Base-by-base conservation (phyloP, 1,140 invertebrate genomes). In the Apocrypta bakeri region DNA sequence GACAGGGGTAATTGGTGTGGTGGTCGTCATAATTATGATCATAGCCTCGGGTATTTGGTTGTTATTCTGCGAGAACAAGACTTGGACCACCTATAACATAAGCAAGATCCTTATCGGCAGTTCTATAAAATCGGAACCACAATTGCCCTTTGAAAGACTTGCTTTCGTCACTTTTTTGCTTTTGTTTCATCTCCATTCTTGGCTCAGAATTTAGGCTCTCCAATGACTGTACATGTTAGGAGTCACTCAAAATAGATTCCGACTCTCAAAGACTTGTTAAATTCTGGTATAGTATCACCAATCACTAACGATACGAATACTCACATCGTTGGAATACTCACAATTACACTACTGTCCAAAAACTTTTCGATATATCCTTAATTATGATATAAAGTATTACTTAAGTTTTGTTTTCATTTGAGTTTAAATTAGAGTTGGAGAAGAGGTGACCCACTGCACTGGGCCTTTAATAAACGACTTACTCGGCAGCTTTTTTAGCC, bases 61-160 rank as follows among this genome's bases (percentile, higher is more conserved):
- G n/a, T 42, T 82, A 11, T 1, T 42, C 0, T 76, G 71, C 6
- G 27, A 82, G 21, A 71, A 7, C 8, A 71, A 74, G 11, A 82
- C 71, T 24, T 77, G 73, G 74, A 71, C 73, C 4, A 27, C 66
- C 9, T 77, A 63, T 66, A 82, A 82, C 42, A 72, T 82, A 4
- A 14, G 33, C 1, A 40, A 66, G 14, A 29, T 81, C 12, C 33
- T 81, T 24, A 11, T 69, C 1, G 42, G 66, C 2, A 29, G 14
- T n/a, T 33, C 69, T 12, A 37, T 82, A 1, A 48, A 21, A 0
- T 9, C n/a, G 1, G 9, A 63, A 0, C 31, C 29, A 0, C 27
- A 17, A 24, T 21, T 40, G 12, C 12, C 66, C 14, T 24, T 61
- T 48, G 73, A 82, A 27, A 56, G 74, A 24, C 66, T 82, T 0